phyloP scores from a whole-genome alignment of 2,797 vertebrate species.

The Halcyon leucocephala region DNA sequence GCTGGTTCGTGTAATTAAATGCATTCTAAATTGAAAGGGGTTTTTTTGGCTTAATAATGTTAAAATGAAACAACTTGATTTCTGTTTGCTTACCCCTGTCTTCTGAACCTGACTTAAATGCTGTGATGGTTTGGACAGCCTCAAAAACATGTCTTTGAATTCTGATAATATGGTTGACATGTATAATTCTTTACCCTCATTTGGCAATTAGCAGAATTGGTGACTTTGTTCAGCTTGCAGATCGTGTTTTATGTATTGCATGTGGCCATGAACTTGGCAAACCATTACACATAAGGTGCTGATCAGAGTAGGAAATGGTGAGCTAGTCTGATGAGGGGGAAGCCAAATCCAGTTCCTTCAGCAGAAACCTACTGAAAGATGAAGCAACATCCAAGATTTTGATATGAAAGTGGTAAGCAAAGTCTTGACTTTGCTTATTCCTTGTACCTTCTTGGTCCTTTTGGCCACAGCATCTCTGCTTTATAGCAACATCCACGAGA shows the following conservation, averaged over 20 bases:
- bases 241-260: neutral
- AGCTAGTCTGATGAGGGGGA: neutral
- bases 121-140: neutral
- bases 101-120: neutral
- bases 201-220: neutral
- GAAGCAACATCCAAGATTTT: accelerated
- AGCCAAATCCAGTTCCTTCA: neutral
- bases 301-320: neutral
- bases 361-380: neutral
- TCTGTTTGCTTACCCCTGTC: neutral
- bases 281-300: neutral
- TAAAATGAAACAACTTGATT: neutral
- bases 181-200: neutral
- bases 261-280: neutral
- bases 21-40: neutral
- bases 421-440: neutral
- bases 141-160: neutral
- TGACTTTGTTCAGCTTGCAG: neutral
- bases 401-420: neutral
- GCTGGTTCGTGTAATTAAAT: neutral
- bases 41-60: neutral
- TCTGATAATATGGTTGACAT: neutral
- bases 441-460: neutral
- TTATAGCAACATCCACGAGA: neutral
- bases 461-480: neutral